Percentiles rank a stretch among this genome's conserved stretches.
Conservation (phyloP, 2,888 invertebrate genomes). For the Polymixis lichenea region DNA sequence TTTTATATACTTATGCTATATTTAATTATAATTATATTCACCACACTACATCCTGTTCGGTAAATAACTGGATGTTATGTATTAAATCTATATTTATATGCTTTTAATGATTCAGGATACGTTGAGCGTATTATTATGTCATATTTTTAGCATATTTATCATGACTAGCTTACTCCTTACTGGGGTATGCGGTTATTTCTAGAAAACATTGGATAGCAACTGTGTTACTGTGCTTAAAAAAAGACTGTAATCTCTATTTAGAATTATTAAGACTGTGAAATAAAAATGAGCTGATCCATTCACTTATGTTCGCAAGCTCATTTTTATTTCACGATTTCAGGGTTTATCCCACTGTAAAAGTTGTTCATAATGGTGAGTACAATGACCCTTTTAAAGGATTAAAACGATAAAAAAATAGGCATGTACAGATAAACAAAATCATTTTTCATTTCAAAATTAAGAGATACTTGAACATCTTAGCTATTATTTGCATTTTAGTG, state of each 20-base stretch:
- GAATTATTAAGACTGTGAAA: no score
- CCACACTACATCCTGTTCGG: conserved; percentile 66
- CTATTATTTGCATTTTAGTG: no score
- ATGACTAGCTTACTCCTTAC: conserved; percentile 5
- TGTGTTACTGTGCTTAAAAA: neutral
- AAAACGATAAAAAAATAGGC: no score
- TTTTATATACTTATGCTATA: conserved; percentile 39
- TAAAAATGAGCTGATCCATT: no score
- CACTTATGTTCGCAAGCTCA: no score
- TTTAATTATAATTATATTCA: conserved; percentile 57
- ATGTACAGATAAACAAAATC: no score
- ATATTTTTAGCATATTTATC: conserved; percentile 26
- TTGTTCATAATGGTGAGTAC: no score
- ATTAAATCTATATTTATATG: conserved; percentile 40
- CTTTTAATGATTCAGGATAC: conserved; percentile 31
- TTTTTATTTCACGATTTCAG: no score
- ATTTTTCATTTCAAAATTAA: no score
- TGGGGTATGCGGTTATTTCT: neutral
- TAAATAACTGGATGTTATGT: conserved; percentile 52
- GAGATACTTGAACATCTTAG: no score
- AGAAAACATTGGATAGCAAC: neutral
- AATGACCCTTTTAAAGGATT: no score
- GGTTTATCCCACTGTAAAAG: no score
- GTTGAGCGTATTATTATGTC: neutral
- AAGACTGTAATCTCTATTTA: neutral